Evolutionary conservation across 2,888 invertebrate species (phyloP), one percentile per base, ranked within the genome.

Genomic region (Neria commutata): DNA sequence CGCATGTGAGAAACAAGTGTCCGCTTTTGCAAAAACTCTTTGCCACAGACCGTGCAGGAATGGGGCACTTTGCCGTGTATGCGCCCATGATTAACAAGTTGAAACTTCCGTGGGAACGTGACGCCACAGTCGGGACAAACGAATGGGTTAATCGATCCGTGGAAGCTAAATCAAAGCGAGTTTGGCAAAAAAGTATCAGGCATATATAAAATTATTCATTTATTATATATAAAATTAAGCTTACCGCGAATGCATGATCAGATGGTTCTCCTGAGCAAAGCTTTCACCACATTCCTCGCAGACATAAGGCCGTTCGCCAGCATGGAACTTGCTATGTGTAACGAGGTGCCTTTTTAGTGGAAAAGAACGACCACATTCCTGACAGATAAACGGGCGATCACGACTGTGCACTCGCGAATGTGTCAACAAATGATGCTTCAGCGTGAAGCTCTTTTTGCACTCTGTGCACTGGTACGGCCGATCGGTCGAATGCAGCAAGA

Each of bases 101-200:
- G 92, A 83, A 92, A 92, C 85, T 92, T 92, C 63, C 92, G 85
- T 58, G 91, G 89, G 83, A 92, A 92, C 60, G 91, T 91, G 54
- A 89, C 89, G 21, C 92, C 91, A 76, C 98, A 98, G 76, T 94
- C 94, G 54, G 90, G 88, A 81, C 98, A 98, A 68, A 91, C 91
- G 83, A 96, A 98, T 11, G 98, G 97, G 74, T 95, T 93, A 73
- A 96, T 88, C 6, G 97, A 97, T n/a, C 95, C 95, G 83, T 96
- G 95, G 83, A 95, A 95, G 63, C 95, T 80, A 57, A 1, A 63
- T 16, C 19, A 25, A 48, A 14, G 49, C 2, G 8, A 52, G 23
- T 23, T 42, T n/a, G n/a, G n/a, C 10, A 37, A 4, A 14, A n/a
- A 11, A 37, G 37, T n/a, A 29, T 6, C 21, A 42, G 21, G 42